Evolutionary conservation across 2,888 invertebrate genomes (phyloP), one percentile per base, ranked within the genome.

Genomic region (Hybos culiciformis): DNA sequence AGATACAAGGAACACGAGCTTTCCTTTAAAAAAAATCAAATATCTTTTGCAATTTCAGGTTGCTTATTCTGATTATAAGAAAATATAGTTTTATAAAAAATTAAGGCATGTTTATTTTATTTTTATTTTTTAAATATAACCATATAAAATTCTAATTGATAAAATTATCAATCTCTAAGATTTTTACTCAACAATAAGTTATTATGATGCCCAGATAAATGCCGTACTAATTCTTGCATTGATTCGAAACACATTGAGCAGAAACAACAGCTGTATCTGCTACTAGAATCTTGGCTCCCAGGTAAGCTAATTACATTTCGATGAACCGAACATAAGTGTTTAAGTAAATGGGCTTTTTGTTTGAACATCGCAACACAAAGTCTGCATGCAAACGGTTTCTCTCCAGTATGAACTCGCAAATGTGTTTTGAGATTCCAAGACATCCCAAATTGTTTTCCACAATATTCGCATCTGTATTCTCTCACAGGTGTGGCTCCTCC

Each of bases 401-500:
- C 87, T 46, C 87, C 87, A 1, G 87, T 88, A 58, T 87, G 87
- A 18, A 88, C 87, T 59, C 87, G 74, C 44, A 87, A 71, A 67
- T 87, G 87, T 48, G 87, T 88, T 65, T 88, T 88, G 57, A 88
- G 72, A 71, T 88, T 88, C 87, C 87, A 88, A 46, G 86, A 86
- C 87, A 87, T 87, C 46, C 87, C 87, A 56, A 88, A 88, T 65
- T 87, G 87, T 67, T 88, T 88, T 44, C 86, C 86, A 63, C 87
- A 87, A 63, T 87, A 87, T 60, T 83, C 84, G 61, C 87, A 88
- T 46, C 86, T 79, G 62, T 88, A 88, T 62, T 87, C 87, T 44
- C 87, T 74, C 36, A 85, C 83, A 39, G 83, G 31, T 12, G 33
- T 41, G 7, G 45, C 54, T 52, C 42, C 48, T 48, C 48, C 51